These are phyloP conservation scores for Sandelia bainsii DNA, from an alignment of 2,797 vertebrate species.

Conservation along the genomic window DNA sequence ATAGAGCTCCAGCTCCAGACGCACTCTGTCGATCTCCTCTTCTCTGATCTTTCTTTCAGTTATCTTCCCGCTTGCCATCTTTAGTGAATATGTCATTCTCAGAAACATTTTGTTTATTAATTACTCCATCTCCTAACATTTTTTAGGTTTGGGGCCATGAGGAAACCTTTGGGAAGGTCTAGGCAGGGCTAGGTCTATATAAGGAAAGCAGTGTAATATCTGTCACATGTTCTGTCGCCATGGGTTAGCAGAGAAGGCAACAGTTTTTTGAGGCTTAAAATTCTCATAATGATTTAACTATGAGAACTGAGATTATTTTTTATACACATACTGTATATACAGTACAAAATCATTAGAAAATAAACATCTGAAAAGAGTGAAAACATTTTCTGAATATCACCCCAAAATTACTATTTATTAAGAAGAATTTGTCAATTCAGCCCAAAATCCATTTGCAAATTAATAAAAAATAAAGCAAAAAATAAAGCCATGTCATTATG, in stretches of 20 bases:
- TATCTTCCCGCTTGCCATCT: conserved; percentile 41
- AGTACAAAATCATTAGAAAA: background rate
- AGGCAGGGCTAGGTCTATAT: conserved; percentile 51
- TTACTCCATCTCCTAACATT: conserved; percentile 2
- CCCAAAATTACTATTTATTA: no score
- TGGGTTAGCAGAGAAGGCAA: conserved; percentile 22
- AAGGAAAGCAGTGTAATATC: conserved; percentile 61
- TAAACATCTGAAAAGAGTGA: background rate
- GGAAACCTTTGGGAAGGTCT: conserved; percentile 42
- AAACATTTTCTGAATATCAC: background rate
- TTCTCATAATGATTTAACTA: conserved; percentile 29
- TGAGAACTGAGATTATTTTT: conserved; percentile 11
- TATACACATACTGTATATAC: no score
- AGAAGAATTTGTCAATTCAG: background rate
- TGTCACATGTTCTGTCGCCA: conserved; percentile 51
- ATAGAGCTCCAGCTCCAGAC: conserved; percentile 56
- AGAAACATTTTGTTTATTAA: conserved; percentile 35
- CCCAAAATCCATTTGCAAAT: no score
- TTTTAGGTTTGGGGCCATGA: conserved; percentile 31
- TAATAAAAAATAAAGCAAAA: no score
- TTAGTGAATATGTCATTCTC: conserved; percentile 32
- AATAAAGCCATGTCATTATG: no score
- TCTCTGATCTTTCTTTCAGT: conserved; percentile 54
- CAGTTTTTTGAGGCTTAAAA: conserved; percentile 34
- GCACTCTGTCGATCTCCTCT: conserved; percentile 39